Evolutionary conservation across 2,113 vertebrate species (phyloP), one percentile per base, ranked within the genome.

Genomic region (Monarcha castaneiventris): DNA sequence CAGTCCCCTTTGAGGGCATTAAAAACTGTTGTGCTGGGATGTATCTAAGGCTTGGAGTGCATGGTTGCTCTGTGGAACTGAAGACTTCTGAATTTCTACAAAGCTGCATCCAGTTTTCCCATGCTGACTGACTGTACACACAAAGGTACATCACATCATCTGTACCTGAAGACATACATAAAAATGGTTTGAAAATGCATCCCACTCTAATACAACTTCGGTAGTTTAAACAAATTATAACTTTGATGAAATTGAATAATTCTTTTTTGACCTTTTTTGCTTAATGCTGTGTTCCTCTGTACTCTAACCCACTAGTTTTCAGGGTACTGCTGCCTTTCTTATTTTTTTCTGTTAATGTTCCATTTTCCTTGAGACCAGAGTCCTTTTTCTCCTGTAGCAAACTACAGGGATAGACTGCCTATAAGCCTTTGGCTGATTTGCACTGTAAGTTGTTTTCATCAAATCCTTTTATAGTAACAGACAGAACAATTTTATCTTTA

Each of bases 71-170:
- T 23, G 19, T 54, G 9, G 43, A 78, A 25, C 11, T 56, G 46
- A 69, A 48, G 52, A 19, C 27, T 33, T 58, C 4, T 13, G 3
- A 13, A 35, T 7, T 83, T 63, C 16, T 55, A 10, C 10, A 23
- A 33, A 59, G 11, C 41, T 63, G 22, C 7, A 13, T 32, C 54
- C 7, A 5, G 0, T 66, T 74, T 89, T 84, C 13, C 27, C 25
- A 29, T 66, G 12, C 26, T 63, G 44, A 13, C 30, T 32, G 33
- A 82, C 54, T 13, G 7, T 22, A 32, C 62, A 11, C 14, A 44
- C 7, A 2, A 3, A 82, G 2, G 13, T 46, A 5, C 7, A 23
- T 30, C 1, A 26, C 32, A 32, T 18, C 22, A 23, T 19, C 19
- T 83, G 4, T 22, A 73, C 21, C 52, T 16, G 9, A 67, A 84